These are phyloP conservation scores for Spondyliosoma cantharus DNA, from an alignment of 2,797 vertebrate species.

Conservation along the genomic window DNA sequence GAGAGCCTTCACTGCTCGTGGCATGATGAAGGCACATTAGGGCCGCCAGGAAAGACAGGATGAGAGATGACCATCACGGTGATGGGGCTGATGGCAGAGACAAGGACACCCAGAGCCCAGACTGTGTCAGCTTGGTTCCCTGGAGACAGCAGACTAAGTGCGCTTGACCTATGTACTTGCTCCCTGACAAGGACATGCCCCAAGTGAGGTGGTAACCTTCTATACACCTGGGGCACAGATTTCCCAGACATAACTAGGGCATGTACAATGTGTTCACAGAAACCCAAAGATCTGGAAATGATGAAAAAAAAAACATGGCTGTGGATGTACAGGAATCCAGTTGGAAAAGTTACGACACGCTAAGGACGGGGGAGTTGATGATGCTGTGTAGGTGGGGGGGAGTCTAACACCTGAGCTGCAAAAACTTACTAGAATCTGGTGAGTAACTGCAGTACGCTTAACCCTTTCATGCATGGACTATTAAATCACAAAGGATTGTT, in stretches of 20 bases:
- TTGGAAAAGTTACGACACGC: background rate
- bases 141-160: slow-evolving; percentile 52
- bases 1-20: slow-evolving; percentile 11
- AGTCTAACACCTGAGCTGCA: background rate
- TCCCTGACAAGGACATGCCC: slow-evolving; percentile 58
- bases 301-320: slow-evolving; percentile 2
- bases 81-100: slow-evolving; percentile 1
- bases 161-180: slow-evolving; percentile 43
- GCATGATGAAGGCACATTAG: slow-evolving; percentile 44
- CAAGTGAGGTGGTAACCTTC: slow-evolving; percentile 36
- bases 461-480: too few species aligned
- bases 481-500: too few species aligned
- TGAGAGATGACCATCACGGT: slow-evolving; percentile 48
- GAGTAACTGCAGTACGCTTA: too few species aligned
- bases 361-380: background rate
- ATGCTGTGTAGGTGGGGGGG: background rate
- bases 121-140: slow-evolving; percentile 38
- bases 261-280: background rate
- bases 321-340: background rate
- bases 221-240: slow-evolving; percentile 44
- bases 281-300: slow-evolving; percentile 10
- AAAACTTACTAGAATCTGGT: background rate
- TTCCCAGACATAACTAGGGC: slow-evolving; percentile 47
- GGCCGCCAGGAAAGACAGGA: slow-evolving; percentile 41
- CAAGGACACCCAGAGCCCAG: slow-evolving; percentile 25